Percentiles rank a stretch among this genome's conserved stretches.
Evolutionary conservation across 2,113 vertebrate genomes (phyloP).

Genomic region (Pycnonotus jocosus): DNA sequence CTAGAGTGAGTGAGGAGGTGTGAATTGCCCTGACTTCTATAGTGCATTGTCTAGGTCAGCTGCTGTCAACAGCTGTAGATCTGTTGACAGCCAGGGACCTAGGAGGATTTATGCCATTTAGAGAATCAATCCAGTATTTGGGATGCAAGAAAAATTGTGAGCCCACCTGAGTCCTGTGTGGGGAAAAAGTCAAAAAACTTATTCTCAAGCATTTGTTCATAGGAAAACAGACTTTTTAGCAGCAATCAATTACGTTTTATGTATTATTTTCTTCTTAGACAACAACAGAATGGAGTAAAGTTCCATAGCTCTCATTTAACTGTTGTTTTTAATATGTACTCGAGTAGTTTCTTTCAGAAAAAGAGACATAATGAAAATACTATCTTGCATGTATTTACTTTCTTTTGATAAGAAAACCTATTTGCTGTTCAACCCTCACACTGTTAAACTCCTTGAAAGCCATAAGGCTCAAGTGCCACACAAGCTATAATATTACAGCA

Average conservation of each 20-base stretch:
- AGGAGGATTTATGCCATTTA: neutral
- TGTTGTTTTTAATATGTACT: neutral
- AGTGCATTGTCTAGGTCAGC: neutral
- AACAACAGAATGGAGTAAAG: neutral
- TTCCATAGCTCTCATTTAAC: neutral
- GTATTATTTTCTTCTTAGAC: neutral
- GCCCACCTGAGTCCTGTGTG: neutral
- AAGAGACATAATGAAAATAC: neutral
- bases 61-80: neutral
- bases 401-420: neutral
- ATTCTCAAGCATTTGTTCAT: neutral
- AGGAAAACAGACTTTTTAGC: neutral
- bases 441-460: neutral
- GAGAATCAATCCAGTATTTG: neutral
- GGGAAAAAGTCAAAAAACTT: neutral
- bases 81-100: neutral
- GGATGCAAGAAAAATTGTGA: neutral
- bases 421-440: neutral
- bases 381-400: neutral
- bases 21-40: neutral
- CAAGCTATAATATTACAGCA: neutral
- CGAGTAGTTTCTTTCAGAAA: neutral
- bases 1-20: neutral
- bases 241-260: neutral
- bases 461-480: neutral